These are phyloP conservation scores for Chionodraco myersi DNA, from an alignment of 2,113 vertebrate species.

Conservation along the genomic window DNA sequence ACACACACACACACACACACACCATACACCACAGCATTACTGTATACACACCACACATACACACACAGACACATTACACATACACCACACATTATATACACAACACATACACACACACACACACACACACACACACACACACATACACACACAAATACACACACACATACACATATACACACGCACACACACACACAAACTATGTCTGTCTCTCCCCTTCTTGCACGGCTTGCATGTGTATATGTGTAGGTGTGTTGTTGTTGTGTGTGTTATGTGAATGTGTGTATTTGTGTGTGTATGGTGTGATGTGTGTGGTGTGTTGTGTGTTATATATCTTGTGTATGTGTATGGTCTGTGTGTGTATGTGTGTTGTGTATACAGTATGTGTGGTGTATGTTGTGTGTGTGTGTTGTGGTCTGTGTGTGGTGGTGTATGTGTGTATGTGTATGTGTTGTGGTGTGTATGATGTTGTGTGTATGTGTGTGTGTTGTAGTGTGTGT, in stretches of 20 bases:
- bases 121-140: conserved; percentile 10
- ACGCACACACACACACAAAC: not conserved
- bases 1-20: conserved; percentile 2
- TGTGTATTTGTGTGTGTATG: too few species aligned
- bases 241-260: not conserved
- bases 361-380: too few species aligned
- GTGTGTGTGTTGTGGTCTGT: too few species aligned
- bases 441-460: not conserved
- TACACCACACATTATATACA: too few species aligned
- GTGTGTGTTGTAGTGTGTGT: not conserved
- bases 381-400: too few species aligned
- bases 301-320: conserved; percentile 14
- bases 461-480: not conserved
- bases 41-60: not conserved
- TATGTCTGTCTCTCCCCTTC: not conserved
- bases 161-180: conserved; percentile 6
- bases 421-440: too few species aligned
- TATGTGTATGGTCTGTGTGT: too few species aligned
- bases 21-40: too few species aligned
- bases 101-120: conserved; percentile 18
- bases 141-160: not conserved
- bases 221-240: not conserved
- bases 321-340: too few species aligned
- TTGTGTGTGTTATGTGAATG: too few species aligned
- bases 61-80: too few species aligned